Percentiles rank a stretch among this genome's conserved stretches.
Evolutionary conservation across 2,888 invertebrate genomes (phyloP).

Genomic region (Agonopterix arenella): DNA sequence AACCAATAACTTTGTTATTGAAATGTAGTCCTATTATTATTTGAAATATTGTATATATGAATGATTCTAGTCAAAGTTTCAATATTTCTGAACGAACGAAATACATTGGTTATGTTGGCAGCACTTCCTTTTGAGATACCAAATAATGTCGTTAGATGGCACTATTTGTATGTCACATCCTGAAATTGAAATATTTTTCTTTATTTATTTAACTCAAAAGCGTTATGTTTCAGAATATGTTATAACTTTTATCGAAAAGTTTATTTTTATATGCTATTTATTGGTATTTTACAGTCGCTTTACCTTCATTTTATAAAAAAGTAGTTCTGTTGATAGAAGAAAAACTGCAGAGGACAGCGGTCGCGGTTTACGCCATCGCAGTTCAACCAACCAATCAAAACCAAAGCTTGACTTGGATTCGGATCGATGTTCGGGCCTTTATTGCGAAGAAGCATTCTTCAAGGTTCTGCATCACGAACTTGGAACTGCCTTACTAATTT

Average conservation of each 20-base stretch:
- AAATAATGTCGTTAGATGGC: slow-evolving; percentile 1
- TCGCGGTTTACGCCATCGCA: slow-evolving; percentile 35
- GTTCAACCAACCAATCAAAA: slow-evolving; percentile 37
- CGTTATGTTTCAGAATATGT: not conserved
- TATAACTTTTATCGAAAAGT: not conserved
- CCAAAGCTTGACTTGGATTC: slow-evolving; percentile 60
- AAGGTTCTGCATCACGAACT: slow-evolving; percentile 82
- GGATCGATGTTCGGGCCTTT: slow-evolving; percentile 84
- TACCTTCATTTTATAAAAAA: slow-evolving; percentile 1
- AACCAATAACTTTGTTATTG: no score
- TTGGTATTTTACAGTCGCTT: not conserved
- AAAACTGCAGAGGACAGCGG: slow-evolving; percentile 14
- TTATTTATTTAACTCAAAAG: not conserved
- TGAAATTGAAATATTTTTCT: not conserved
- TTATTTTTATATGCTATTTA: not conserved
- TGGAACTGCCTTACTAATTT: slow-evolving; percentile 81
- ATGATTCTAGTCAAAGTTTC: no score
- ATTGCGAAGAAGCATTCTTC: slow-evolving; percentile 79
- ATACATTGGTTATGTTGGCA: not conserved
- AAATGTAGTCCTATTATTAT: no score
- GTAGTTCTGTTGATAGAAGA: slow-evolving; percentile 21
- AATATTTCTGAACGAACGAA: no score
- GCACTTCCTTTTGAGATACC: not conserved
- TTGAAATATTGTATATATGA: no score
- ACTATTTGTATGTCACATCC: not conserved